Conservation (phyloP, 2,888 invertebrate genomes). For the Ephialtes manifestator region DNA sequence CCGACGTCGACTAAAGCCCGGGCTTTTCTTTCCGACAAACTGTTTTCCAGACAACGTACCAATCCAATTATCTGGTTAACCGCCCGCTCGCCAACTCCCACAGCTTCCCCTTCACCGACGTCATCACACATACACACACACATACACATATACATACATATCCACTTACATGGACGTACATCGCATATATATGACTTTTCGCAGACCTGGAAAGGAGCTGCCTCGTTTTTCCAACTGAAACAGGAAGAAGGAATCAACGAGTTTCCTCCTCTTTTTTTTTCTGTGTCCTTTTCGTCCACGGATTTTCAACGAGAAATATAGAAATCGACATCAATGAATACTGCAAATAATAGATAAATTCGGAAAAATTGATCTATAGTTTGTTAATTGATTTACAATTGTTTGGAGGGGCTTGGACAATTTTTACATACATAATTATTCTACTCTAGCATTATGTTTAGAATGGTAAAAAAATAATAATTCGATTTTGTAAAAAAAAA, state of each 20-base stretch:
- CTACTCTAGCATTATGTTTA: too few species aligned
- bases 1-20: conserved; percentile 51
- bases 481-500: too few species aligned
- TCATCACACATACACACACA: conserved; percentile 10
- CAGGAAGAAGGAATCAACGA: conserved; percentile 5
- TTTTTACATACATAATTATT: too few species aligned
- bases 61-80: conserved; percentile 65
- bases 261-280: conserved; percentile 9
- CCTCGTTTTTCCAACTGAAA: conserved; percentile 22
- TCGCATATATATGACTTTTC: conserved; percentile 20
- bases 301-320: conserved; percentile 20
- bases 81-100: conserved; percentile 36
- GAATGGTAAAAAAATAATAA: too few species aligned
- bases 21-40: conserved; percentile 63
- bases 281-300: not conserved
- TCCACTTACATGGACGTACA: conserved; percentile 22
- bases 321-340: not conserved
- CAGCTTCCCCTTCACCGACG: not conserved
- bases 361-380: conserved; percentile 1
- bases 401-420: too few species aligned
- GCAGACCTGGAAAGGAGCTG: not conserved
- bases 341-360: conserved; percentile 6
- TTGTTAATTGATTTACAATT: too few species aligned
- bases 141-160: conserved; percentile 11
- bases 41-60: conserved; percentile 64